A percentile compares a stretch with the other conserved stretches of the same genome.
phyloP scores from a whole-genome alignment of 2,888 invertebrate species.

The Diadromus collaris region DNA sequence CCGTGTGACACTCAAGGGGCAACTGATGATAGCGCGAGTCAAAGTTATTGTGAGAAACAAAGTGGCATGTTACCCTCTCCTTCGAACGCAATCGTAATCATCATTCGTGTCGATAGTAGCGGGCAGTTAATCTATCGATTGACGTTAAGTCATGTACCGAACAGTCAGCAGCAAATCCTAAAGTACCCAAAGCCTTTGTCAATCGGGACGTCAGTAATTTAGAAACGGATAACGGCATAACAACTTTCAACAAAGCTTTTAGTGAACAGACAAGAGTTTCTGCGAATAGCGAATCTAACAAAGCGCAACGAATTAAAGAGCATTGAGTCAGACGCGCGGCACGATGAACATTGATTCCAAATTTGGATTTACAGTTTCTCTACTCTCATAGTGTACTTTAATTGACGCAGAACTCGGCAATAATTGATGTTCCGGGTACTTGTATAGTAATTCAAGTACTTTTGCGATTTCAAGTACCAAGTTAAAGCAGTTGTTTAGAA shows the following conservation, averaged over 20 bases:
- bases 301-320: background rate
- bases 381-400: too few relatives aligned
- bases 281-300: background rate
- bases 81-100: background rate
- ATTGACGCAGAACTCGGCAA: too few relatives aligned
- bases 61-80: slow-evolving; percentile 33
- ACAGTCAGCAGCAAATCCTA: background rate
- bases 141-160: background rate
- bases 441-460: too few relatives aligned
- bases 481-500: too few relatives aligned
- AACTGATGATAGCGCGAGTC: background rate
- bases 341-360: too few relatives aligned
- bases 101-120: background rate
- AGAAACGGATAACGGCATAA: background rate
- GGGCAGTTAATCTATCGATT: slow-evolving; percentile 6
- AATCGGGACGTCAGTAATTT: background rate
- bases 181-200: background rate
- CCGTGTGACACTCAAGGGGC: slow-evolving; percentile 4
- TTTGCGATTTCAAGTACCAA: too few relatives aligned
- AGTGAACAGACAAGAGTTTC: background rate
- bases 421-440: too few relatives aligned
- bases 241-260: background rate
- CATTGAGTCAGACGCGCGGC: too few relatives aligned
- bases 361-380: too few relatives aligned
- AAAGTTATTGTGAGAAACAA: background rate